Percentiles rank a stretch among this genome's conserved stretches.
Conservation (phyloP, 2,888 invertebrate genomes). For the Nudaria mundana region DNA sequence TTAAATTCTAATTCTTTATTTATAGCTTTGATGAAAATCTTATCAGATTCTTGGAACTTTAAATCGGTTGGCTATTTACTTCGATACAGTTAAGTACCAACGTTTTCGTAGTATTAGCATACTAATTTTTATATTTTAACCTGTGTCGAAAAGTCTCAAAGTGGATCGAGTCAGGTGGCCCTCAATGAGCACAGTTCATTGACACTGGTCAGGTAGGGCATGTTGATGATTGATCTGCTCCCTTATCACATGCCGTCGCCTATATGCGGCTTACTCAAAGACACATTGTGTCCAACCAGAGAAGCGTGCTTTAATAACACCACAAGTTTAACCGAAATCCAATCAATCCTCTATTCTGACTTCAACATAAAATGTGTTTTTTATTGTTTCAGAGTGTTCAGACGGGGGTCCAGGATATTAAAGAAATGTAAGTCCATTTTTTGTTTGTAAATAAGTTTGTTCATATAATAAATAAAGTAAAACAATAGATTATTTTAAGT, state of each 20-base stretch:
- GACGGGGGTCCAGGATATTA: constrained; percentile 37
- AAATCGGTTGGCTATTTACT: constrained; percentile 28
- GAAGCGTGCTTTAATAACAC: constrained; percentile 58
- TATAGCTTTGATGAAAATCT: constrained; percentile 34
- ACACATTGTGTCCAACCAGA: constrained; percentile 65
- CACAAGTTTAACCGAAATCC: constrained; percentile 25
- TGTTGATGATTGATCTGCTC: constrained; percentile 75
- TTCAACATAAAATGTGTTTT: constrained; percentile 21
- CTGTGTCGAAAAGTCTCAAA: constrained; percentile 48
- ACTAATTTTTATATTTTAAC: constrained; percentile 49
- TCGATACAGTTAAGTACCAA: constrained; percentile 30
- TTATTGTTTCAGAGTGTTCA: constrained; percentile 69
- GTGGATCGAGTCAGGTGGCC: constrained; percentile 68
- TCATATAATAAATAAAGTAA: too few relatives aligned
- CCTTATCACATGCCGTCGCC: constrained; percentile 76
- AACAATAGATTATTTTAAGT: too few relatives aligned
- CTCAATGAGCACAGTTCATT: constrained; percentile 59
- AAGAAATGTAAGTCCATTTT: constrained; percentile 56
- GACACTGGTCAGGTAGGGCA: constrained; percentile 75
- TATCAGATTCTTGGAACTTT: constrained; percentile 32
- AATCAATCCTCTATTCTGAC: constrained; percentile 21
- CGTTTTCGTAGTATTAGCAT: constrained; percentile 38
- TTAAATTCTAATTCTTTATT: constrained; percentile 51
- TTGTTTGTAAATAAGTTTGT: neutral
- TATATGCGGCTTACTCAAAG: constrained; percentile 76